phyloP scores from a whole-genome alignment of 2,113 vertebrate genomes.

The Cyprinus carpio region DNA sequence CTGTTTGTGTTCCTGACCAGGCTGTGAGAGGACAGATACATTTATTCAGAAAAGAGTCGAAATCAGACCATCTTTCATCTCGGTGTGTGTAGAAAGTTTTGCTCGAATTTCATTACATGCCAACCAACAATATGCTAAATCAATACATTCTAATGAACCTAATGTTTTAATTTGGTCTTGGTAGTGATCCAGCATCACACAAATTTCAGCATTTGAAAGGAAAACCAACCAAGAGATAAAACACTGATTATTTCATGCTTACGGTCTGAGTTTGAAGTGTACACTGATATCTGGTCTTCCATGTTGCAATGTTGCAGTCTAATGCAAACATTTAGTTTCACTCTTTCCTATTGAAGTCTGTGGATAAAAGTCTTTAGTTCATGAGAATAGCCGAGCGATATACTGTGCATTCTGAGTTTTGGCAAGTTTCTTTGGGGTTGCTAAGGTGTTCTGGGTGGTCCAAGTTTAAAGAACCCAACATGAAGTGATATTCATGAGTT shows the following conservation, averaged over 20 bases:
- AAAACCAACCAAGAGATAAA: not conserved
- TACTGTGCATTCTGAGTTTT: no score
- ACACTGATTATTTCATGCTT: not conserved
- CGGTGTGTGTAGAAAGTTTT: not conserved
- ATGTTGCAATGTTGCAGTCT: not conserved
- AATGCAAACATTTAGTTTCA: no score
- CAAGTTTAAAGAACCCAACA: no score
- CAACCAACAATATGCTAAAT: not conserved
- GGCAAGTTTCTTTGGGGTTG: no score
- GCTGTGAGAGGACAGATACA: not conserved
- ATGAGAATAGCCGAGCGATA: no score
- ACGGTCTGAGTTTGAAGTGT: not conserved
- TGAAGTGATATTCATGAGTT: no score
- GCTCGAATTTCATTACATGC: no score
- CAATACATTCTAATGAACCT: not conserved
- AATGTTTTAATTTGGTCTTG: not conserved
- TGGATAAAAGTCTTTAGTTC: no score
- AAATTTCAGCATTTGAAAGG: not conserved
- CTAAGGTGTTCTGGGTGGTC: no score
- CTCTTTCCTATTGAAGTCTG: no score
- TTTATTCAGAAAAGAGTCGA: not conserved
- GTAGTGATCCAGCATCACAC: not conserved
- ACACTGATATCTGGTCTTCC: not conserved
- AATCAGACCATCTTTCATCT: slow-evolving; percentile 9
- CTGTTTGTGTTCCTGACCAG: slow-evolving; percentile 36